Evolutionary conservation across 2,888 invertebrate genomes (phyloP).

Genomic region (Syrphus vitripennis): DNA sequence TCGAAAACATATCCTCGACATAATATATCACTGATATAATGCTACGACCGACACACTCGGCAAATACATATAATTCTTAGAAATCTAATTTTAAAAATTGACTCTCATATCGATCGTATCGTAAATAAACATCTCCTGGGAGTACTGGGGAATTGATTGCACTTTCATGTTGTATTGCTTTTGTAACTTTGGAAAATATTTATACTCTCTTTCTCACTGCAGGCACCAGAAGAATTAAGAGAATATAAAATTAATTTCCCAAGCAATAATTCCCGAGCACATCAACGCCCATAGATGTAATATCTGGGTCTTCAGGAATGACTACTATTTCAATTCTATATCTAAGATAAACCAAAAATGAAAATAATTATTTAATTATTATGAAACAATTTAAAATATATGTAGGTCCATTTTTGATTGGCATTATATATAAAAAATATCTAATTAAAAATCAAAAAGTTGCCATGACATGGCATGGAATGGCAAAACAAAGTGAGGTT

Average conservation of each 20-base stretch:
- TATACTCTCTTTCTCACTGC: no score
- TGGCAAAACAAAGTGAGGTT: not conserved
- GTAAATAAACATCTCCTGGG: conserved; percentile 36
- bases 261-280: conserved; percentile 3
- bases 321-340: conserved; percentile 15
- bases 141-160: conserved; percentile 23
- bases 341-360: not conserved
- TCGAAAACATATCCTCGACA: not conserved
- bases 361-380: conserved; percentile 21
- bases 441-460: conserved; percentile 30
- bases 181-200: not conserved
- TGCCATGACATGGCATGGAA: conserved; percentile 8
- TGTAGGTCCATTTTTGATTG: not conserved
- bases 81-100: conserved; percentile 22
- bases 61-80: conserved; percentile 4
- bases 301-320: not conserved
- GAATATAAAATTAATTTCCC: conserved; percentile 32
- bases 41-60: not conserved
- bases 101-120: not conserved
- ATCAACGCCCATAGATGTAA: conserved; percentile 25
- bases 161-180: not conserved
- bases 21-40: not conserved
- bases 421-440: not conserved
- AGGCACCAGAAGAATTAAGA: conserved; percentile 4
- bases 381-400: conserved; percentile 26